Evolutionary conservation across 2,888 invertebrate genomes (phyloP), one percentile per base, ranked within the genome.

Genomic region (Ditula angustiorana): DNA sequence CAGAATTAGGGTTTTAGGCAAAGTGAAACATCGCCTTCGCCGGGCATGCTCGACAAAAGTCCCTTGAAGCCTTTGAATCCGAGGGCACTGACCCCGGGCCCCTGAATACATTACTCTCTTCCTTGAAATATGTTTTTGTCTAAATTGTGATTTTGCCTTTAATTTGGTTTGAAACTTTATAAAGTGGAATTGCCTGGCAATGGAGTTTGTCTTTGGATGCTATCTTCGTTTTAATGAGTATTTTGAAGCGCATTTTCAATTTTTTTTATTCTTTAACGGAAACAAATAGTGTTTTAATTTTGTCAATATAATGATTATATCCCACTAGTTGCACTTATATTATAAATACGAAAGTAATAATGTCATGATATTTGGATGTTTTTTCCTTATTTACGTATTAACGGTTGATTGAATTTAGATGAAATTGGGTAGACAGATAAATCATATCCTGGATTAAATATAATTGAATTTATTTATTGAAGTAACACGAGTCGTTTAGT

Each of bases 1-100:
- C 44, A 44, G 3, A 41, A 24, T 24, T 44, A 53, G 16, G 60
- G 52, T 21, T 30, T 53, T 1, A 30, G 41, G 2, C 33, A 1
- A 30, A 52, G 44, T 52, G 44, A 44, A 52, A 61, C 52, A 61
- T 61, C 23, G 24, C 61, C 13, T 28, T n/a, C 28, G 11, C 11
- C 44, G 33, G 23, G 44, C 44, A 44, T 30, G 16, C 21, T n/a
- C 5, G n/a, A 44, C 44, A 60, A 50, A 50, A 16, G 49, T 30
- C 50, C 23, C 5, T 2, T 5, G n/a, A 4, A 30, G 28, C 30
- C 35, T 53, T 23, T 35, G n/a, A n/a, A 23, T 1, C 33, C 23
- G n/a, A n/a, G 28, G 28, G 5, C 19, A 19, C 8, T 50, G 30
- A 50, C 35, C 52, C 7, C 52, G 21, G 26, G 5, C 16, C 50